phyloP scores from a whole-genome alignment of 1,140 invertebrate genomes.

The Caenorhabditis brenneri region DNA sequence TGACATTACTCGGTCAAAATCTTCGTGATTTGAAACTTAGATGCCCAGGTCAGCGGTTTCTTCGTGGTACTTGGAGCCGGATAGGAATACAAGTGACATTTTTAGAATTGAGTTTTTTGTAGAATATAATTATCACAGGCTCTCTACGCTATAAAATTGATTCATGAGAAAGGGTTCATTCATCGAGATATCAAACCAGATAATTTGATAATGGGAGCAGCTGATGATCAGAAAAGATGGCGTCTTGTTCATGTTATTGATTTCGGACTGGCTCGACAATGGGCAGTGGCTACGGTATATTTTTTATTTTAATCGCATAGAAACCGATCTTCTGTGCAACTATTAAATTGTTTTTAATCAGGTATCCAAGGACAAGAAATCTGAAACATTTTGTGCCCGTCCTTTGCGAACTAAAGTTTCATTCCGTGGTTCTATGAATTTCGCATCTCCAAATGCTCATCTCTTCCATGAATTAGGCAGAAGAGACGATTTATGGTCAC shows the following conservation, averaged over 20 bases:
- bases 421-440: constrained; percentile 10
- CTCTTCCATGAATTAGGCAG: neutral
- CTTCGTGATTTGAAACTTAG: neutral
- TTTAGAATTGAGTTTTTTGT: neutral
- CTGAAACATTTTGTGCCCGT: neutral
- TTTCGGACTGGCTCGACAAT: neutral
- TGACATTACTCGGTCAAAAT: neutral
- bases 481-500: constrained; percentile 17
- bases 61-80: neutral
- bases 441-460: neutral
- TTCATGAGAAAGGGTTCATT: neutral
- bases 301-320: no score
- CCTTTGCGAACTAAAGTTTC: neutral
- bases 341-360: no score
- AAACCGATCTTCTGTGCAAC: no score
- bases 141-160: neutral
- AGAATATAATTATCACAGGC: neutral
- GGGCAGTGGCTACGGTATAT: neutral
- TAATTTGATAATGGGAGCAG: neutral
- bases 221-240: neutral
- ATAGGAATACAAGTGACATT: neutral
- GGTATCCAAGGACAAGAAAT: neutral
- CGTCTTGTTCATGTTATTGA: neutral
- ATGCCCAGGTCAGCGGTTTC: neutral
- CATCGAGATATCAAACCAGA: neutral